phyloP scores from a whole-genome alignment of 2,113 vertebrate genomes.

The Saccopteryx bilineata region DNA sequence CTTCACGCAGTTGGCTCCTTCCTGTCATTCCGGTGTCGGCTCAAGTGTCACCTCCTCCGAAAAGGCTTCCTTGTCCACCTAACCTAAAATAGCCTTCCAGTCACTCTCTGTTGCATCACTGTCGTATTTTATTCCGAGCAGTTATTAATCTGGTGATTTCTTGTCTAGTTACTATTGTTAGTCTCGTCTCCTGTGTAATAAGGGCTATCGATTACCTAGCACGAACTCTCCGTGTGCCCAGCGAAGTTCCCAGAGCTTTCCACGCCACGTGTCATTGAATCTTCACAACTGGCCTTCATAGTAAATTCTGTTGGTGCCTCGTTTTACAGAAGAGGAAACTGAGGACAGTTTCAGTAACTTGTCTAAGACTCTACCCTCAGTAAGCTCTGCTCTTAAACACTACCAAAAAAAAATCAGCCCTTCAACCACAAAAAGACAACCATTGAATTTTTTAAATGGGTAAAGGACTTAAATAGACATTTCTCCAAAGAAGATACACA shows the following conservation, averaged over 20 bases:
- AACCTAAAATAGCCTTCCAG: slow-evolving; percentile 83
- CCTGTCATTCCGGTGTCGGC: slow-evolving; percentile 80
- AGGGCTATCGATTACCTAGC: background rate
- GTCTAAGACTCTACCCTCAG: background rate
- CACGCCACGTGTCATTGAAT: background rate
- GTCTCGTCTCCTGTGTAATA: background rate
- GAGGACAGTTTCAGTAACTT: background rate
- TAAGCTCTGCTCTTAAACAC: background rate
- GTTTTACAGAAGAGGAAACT: background rate
- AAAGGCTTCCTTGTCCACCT: slow-evolving; percentile 81
- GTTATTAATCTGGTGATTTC: slow-evolving; percentile 60
- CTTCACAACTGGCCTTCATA: background rate
- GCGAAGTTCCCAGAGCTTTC: background rate
- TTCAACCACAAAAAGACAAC: background rate
- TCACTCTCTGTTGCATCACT: slow-evolving; percentile 71
- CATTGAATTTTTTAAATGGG: background rate
- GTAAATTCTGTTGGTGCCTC: background rate
- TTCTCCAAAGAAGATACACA: slow-evolving; percentile 1
- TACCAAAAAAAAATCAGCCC: background rate
- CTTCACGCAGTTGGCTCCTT: slow-evolving; percentile 68
- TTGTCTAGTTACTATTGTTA: slow-evolving; percentile 67
- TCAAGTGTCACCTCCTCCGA: slow-evolving; percentile 81
- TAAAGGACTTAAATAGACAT: background rate
- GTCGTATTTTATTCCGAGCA: slow-evolving; percentile 76
- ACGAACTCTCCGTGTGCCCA: background rate